Evolutionary conservation across 2,888 invertebrate species (phyloP).

Genomic region (Drosophila conformis): DNA sequence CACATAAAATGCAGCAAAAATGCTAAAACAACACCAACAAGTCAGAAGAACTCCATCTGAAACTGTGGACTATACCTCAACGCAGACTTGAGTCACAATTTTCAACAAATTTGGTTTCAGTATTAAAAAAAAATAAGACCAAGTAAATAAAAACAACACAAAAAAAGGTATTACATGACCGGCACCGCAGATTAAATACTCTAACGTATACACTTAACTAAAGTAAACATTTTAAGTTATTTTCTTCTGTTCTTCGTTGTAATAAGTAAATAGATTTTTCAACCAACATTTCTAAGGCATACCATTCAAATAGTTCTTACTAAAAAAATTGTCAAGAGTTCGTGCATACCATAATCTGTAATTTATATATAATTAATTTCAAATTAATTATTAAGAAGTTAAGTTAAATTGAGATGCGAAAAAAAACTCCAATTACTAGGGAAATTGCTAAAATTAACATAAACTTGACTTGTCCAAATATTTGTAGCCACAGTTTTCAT

Average conservation of each 20-base stretch:
- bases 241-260: not conserved
- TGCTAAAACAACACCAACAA: conserved; percentile 13
- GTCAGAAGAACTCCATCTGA: conserved; percentile 15
- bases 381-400: no score
- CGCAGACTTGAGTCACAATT: conserved; percentile 42
- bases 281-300: no score
- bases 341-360: no score
- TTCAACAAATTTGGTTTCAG: no score
- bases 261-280: not conserved
- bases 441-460: not conserved
- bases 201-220: conserved; percentile 1
- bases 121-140: conserved; percentile 9
- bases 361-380: no score
- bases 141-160: conserved; percentile 1
- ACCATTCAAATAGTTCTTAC: no score
- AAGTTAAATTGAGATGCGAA: not conserved
- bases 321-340: no score
- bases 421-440: not conserved
- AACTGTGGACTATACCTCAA: conserved; percentile 39
- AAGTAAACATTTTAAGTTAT: not conserved
- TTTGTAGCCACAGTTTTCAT: not conserved
- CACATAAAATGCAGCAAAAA: conserved; percentile 40
- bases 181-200: not conserved
- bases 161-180: not conserved
- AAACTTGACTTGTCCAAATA: not conserved